Base-by-base conservation (phyloP, 2,888 invertebrate genomes). In the Drosophila mettleri region DNA sequence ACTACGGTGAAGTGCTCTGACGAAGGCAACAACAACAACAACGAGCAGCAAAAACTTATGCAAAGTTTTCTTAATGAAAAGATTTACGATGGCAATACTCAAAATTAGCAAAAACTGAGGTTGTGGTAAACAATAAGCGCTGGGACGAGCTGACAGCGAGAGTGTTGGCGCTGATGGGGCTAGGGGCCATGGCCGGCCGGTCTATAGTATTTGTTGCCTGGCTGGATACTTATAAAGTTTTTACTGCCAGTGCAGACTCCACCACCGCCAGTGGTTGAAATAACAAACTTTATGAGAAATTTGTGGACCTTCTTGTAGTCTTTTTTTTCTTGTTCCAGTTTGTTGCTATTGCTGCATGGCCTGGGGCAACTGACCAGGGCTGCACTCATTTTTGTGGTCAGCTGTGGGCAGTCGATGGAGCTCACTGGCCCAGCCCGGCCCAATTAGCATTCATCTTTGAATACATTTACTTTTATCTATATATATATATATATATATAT, bases 31-130 rank as follows among this genome's bases (percentile, higher is more conserved):
- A 76, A 65, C 72, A 65, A 49, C 49, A 58, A 62, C 64, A 76
- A 65, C 72, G 63, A 49, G 68, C 55, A 46, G 71, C 52, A 31
- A 69, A 85, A 89, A 89, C 85, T 88, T 91, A 89, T 89, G 90
- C 89, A 91, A 91, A 91, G 90, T 87, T 91, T 91, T 90, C 90
- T 91, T 92, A 92, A 92, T 92, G 91, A 92, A 92, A 92, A 92
- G 92, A 92, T 92, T 92, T 92, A 92, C 91, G 91, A 89, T 89
- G 83, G 86, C 85, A 88, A 89, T 86, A 86, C 84, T 86, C 77
- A 78, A 87, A 88, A 81, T 88, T 85, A 87, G 87, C 85, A 87
- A 85, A 83, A 85, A 86, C 87, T 80, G 87, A 82, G 87, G 82
- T 86, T 84, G 87, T 84, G 84, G 87, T 80, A 68, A 77, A 70